Evolutionary conservation across 1,140 invertebrate species (phyloP).

Genomic region (Aphis gossypii): DNA sequence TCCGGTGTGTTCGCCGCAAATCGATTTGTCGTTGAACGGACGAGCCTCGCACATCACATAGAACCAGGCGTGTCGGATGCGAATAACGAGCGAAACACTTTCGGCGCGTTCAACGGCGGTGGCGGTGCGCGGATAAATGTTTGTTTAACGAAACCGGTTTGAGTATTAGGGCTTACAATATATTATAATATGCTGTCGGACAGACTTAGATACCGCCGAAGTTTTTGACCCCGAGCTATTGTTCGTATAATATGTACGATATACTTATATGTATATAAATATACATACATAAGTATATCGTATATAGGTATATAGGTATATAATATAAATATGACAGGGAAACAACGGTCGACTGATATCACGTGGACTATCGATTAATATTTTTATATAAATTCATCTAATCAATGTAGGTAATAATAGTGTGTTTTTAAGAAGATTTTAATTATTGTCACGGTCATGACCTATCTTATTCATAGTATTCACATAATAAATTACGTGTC

Average conservation of each 20-base stretch:
- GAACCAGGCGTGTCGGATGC: constrained; percentile 52
- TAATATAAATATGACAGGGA: background rate
- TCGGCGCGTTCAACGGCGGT: background rate
- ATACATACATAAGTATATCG: no score
- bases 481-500: background rate
- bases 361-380: background rate
- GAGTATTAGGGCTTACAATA: constrained; percentile 9
- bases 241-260: background rate
- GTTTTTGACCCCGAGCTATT: constrained; percentile 55
- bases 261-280: no score
- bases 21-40: constrained; percentile 47
- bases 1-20: constrained; percentile 32
- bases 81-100: constrained; percentile 57
- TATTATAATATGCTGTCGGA: background rate
- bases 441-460: background rate
- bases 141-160: constrained; percentile 56
- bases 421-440: background rate
- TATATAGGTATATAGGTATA: background rate
- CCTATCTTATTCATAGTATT: background rate
- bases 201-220: constrained; percentile 50
- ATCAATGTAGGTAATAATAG: background rate
- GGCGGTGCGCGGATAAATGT: constrained; percentile 25
- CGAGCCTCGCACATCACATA: background rate
- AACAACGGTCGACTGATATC: background rate
- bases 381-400: background rate